phyloP scores from a whole-genome alignment of 1,140 invertebrate species.

The Hylaeus anthracinus region DNA sequence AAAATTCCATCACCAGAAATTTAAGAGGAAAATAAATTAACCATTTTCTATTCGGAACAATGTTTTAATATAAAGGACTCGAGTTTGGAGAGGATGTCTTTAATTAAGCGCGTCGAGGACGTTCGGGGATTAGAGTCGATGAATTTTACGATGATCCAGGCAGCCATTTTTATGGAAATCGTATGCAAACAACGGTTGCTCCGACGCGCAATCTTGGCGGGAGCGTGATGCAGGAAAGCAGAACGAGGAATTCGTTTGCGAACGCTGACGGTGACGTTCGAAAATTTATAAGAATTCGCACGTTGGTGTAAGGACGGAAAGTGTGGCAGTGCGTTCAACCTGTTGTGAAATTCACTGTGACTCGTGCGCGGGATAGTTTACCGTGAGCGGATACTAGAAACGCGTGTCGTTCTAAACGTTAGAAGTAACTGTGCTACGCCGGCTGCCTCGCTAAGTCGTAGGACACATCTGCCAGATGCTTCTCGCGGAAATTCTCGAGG shows the following conservation, averaged over 20 bases:
- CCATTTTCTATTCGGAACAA: not conserved
- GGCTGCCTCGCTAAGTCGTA: conserved; percentile 59
- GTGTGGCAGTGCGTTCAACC: conserved; percentile 34
- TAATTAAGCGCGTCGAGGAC: not conserved
- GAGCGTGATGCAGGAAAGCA: conserved; percentile 32
- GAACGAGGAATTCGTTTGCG: conserved; percentile 33
- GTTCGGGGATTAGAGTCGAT: not conserved
- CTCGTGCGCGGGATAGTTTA: not conserved
- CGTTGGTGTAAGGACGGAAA: conserved; percentile 47
- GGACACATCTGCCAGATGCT: conserved; percentile 74
- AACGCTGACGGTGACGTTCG: not conserved
- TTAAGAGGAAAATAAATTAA: too few relatives aligned
- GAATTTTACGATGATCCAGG: not conserved
- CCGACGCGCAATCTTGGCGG: not conserved
- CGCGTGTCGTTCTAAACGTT: conserved; percentile 47
- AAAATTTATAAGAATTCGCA: conserved; percentile 48
- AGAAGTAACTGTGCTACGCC: conserved; percentile 56
- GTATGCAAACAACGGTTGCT: not conserved
- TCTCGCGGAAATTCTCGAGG: conserved; percentile 19
- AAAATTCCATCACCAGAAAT: too few relatives aligned
- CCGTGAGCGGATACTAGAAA: not conserved
- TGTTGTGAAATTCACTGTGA: conserved; percentile 48
- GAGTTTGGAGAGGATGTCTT: too few relatives aligned
- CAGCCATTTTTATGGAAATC: not conserved
- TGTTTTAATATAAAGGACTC: too few relatives aligned